Percentiles rank a stretch among this genome's conserved stretches.
Evolutionary conservation across 2,113 vertebrate species (phyloP).

Genomic region (Oreocharis arfaki): DNA sequence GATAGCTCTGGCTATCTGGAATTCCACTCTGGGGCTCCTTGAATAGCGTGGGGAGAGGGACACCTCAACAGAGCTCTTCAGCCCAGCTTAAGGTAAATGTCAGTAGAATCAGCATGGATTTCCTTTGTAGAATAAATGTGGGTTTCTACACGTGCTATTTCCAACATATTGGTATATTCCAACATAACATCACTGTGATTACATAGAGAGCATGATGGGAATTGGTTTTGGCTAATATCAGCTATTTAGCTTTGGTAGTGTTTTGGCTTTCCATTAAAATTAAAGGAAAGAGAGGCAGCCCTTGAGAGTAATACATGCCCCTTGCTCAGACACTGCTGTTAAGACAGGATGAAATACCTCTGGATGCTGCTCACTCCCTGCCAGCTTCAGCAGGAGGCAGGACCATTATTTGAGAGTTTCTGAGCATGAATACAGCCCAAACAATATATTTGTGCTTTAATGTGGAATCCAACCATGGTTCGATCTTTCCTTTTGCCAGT

Average conservation of each 20-base stretch:
- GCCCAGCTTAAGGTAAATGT: not conserved
- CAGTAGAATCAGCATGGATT: not conserved
- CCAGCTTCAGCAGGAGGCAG: not conserved
- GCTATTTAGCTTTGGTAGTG: not conserved
- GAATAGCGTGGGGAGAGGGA: not conserved
- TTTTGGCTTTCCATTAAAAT: not conserved
- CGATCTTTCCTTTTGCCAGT: not conserved
- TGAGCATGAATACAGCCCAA: not conserved
- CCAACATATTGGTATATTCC: not conserved
- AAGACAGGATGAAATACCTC: not conserved
- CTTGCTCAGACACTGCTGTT: not conserved
- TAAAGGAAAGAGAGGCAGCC: not conserved
- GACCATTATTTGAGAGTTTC: not conserved
- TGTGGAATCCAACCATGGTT: not conserved
- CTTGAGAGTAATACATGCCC: not conserved
- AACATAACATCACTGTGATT: not conserved
- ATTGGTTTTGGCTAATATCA: not conserved
- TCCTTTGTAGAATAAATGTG: not conserved
- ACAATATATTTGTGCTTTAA: not conserved
- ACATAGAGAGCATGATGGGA: not conserved
- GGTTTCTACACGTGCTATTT: not conserved
- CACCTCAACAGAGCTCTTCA: not conserved
- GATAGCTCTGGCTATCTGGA: not conserved
- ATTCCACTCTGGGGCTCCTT: not conserved
- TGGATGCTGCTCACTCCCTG: not conserved